Conservation (phyloP, 2,113 vertebrate species). For the Thinocorus orbignyianus region DNA sequence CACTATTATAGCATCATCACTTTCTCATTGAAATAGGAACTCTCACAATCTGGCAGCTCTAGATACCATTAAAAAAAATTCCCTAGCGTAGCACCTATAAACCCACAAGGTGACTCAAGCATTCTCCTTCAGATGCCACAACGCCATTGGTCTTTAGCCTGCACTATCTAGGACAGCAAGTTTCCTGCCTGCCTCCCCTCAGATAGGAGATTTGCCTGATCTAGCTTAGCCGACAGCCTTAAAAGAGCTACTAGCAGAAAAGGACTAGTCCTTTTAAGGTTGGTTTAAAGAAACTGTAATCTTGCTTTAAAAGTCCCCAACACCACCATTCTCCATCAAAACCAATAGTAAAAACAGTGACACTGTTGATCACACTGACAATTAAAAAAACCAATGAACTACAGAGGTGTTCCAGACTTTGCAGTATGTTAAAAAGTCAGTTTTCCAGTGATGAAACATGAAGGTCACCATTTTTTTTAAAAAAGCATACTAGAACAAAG, state of each 20-base stretch:
- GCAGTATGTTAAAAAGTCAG: not conserved
- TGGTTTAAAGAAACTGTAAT: not conserved
- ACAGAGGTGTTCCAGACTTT: not conserved
- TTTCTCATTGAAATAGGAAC: not conserved
- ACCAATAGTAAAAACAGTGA: not conserved
- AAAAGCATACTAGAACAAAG: not conserved
- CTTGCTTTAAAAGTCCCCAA: not conserved
- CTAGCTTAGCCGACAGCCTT: not conserved
- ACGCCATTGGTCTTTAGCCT: not conserved
- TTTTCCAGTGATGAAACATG: not conserved
- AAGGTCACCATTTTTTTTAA: not conserved
- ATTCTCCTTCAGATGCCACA: not conserved
- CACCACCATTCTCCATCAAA: not conserved
- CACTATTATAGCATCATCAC: not conserved
- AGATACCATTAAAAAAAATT: not conserved
- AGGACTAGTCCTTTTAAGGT: not conserved
- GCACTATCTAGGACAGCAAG: not conserved
- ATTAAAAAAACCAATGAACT: not conserved
- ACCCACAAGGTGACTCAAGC: not conserved
- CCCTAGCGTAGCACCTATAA: not conserved
- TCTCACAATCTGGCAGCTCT: not conserved
- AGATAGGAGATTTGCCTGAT: not conserved
- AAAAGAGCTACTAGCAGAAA: not conserved
- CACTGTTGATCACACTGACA: not conserved
- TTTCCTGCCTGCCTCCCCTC: not conserved